phyloP scores from a whole-genome alignment of 2,113 vertebrate species.

The Tapirus terrestris region DNA sequence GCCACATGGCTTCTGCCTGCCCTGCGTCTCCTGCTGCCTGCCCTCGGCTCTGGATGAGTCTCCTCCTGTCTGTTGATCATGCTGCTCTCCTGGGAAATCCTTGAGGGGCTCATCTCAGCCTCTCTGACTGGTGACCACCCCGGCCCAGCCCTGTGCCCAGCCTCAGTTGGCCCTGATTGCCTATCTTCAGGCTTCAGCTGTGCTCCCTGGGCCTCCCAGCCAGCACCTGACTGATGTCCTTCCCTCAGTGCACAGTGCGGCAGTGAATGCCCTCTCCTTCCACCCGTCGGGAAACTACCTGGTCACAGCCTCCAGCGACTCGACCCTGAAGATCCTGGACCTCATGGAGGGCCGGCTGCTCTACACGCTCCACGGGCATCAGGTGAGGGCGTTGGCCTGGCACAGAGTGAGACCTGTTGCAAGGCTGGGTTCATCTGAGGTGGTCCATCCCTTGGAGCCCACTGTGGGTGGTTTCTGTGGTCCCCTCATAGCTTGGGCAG shows the following conservation, averaged over 20 bases:
- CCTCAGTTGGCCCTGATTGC: accelerated
- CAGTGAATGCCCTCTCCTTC: conserved; percentile 95
- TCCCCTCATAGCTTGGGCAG: not conserved
- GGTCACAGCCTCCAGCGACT: conserved; percentile 95
- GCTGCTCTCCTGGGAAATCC: not conserved
- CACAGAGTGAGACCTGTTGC: not conserved
- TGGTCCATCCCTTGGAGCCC: not conserved
- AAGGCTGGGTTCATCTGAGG: not conserved
- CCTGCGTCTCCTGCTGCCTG: not conserved
- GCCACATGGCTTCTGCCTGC: not conserved
- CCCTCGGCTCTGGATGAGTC: not conserved
- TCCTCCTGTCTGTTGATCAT: not conserved
- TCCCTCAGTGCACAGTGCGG: conserved; percentile 92
- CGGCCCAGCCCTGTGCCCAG: not conserved
- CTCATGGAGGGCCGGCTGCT: conserved; percentile 95
- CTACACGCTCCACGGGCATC: conserved; percentile 97
- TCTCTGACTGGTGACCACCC: not conserved
- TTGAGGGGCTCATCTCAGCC: not conserved
- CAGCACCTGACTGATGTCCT: not conserved
- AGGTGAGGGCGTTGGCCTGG: conserved; percentile 87
- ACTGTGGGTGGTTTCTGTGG: not conserved
- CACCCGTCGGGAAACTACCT: conserved; percentile 95
- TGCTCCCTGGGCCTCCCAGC: not conserved
- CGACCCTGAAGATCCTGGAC: conserved; percentile 97
- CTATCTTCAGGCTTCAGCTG: not conserved